A percentile compares a stretch with the other conserved stretches of the same genome.
Evolutionary conservation across 2,113 vertebrate genomes (phyloP).

Genomic region (Plecotus auritus): DNA sequence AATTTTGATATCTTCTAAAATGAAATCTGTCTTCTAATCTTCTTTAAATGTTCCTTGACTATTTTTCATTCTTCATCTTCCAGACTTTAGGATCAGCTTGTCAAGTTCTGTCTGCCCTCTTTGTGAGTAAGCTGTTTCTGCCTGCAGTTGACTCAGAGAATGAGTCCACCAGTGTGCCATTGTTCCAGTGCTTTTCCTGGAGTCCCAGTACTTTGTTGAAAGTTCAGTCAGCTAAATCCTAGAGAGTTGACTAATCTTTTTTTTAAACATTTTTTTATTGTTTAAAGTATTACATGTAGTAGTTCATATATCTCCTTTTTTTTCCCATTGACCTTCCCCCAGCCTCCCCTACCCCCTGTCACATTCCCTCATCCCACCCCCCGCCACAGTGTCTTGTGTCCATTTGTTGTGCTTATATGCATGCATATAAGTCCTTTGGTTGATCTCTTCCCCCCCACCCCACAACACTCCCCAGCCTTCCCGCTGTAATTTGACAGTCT

Average conservation of each 20-base stretch:
- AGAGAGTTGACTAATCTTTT: background rate
- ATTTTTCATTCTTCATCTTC: background rate
- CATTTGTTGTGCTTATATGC: too few species aligned
- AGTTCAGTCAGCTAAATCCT: background rate
- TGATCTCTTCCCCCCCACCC: too few species aligned
- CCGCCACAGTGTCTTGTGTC: too few species aligned
- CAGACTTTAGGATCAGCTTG: background rate
- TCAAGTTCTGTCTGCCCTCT: background rate
- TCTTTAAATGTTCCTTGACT: background rate
- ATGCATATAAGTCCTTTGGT: too few species aligned
- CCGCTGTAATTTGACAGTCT: too few species aligned
- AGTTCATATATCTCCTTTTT: too few species aligned
- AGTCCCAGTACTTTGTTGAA: background rate
- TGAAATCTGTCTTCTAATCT: background rate
- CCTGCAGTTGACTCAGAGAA: background rate
- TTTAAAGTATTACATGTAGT: too few species aligned
- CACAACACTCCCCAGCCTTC: too few species aligned
- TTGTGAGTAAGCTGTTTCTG: background rate
- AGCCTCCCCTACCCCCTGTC: too few species aligned
- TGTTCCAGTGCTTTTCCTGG: background rate
- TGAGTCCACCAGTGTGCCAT: fast-evolving
- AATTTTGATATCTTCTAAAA: background rate
- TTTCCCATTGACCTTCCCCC: too few species aligned
- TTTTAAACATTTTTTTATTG: too few species aligned
- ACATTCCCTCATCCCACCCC: too few species aligned